Evolutionary conservation across 2,113 vertebrate species (phyloP), one percentile per base, ranked within the genome.

Genomic region (Sminthopsis crassicaudata): DNA sequence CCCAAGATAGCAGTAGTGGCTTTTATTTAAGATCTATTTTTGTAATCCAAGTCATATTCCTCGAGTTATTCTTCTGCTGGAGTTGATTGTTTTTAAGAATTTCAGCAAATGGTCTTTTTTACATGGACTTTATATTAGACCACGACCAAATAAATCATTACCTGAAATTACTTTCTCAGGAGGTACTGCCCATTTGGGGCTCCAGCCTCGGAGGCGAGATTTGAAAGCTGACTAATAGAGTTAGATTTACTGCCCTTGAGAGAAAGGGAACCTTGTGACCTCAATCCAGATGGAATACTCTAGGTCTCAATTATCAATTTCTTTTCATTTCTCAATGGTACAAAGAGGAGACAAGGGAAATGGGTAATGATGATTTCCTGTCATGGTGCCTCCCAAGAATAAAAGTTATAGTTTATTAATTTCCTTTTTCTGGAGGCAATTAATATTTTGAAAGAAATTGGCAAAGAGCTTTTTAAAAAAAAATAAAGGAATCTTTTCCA

Each of bases 111-210:
- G 57, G 90, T 51, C 57, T 96, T 92, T 84, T 84, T 84, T 19
- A 22, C 94, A 46, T 46, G 93, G n/a, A 60, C 93, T 97, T 98
- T 97, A 97, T 97, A 97, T 96, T 92, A 97, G 91, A 94, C 93
- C 92, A 98, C 96, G 95, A 98, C 96, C 97, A 97, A 97, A 97
- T 97, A 97, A 97, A 98, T 98, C 97, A 97, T 96, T 97, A 96
- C 93, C 95, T 97, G 96, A 92, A 97, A 97, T 98, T 97, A 96
- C 91, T 96, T 96, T 96, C 96, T 97, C 95, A 95, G 96, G 90
- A 84, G 96, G 91, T 97, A 94, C 94, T 93, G 96, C 95, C 95
- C 94, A 97, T 89, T 76, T 88, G 94, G 95, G 95, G 95, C 93
- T 93, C 95, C 0, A 57, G 95, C 92, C 93, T 95, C 91, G 67